Conservation (phyloP, 2,113 vertebrate species). For the Catharus fuscescens region DNA sequence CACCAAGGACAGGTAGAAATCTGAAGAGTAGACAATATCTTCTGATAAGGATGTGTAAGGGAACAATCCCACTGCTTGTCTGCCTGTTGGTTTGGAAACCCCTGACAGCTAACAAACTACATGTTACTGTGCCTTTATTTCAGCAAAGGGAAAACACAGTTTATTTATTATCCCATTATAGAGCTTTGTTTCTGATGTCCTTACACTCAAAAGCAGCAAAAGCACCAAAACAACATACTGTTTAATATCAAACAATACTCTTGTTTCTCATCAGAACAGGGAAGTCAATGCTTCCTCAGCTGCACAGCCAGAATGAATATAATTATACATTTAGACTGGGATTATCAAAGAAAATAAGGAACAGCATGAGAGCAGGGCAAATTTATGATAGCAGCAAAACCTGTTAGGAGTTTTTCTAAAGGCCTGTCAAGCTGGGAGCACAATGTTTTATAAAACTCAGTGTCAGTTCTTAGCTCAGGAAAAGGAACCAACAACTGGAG, state of each 20-base stretch:
- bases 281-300: background rate
- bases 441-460: background rate
- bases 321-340: background rate
- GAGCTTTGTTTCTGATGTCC: constrained; percentile 1
- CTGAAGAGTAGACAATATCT: background rate
- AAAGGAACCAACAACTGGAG: background rate
- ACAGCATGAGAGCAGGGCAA: background rate
- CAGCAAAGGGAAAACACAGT: background rate
- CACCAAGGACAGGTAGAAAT: background rate
- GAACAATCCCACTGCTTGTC: background rate
- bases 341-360: constrained; percentile 8
- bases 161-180: background rate
- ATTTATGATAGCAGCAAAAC: background rate
- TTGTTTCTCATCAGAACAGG: constrained; percentile 34
- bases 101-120: background rate
- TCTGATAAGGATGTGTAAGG: background rate
- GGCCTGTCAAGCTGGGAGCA: background rate
- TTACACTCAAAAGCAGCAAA: background rate
- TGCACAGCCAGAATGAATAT: background rate
- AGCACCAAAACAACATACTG: constrained; percentile 20
- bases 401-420: background rate
- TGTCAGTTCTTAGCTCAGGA: background rate
- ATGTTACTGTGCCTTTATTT: background rate
- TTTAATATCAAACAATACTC: constrained; percentile 55
- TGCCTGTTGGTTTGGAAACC: background rate